These are phyloP conservation scores for Toxotes lorentzi DNA, from an alignment of 2,797 vertebrate species.

Conservation along the genomic window DNA sequence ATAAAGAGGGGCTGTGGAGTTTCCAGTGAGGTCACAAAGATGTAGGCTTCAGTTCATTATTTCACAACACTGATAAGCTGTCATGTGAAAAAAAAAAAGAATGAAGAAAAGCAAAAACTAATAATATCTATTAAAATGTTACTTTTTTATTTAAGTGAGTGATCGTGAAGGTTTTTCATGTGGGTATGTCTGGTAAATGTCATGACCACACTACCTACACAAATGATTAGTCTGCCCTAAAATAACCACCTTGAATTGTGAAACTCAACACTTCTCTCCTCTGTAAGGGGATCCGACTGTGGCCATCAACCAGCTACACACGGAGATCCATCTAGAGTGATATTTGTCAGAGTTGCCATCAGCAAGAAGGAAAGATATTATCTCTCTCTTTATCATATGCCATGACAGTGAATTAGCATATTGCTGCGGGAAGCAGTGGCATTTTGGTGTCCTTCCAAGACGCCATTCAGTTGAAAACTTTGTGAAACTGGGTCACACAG, in stretches of 20 bases:
- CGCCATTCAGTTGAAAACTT: constrained; percentile 58
- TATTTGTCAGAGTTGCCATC: constrained; percentile 46
- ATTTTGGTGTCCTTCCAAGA: constrained; percentile 66
- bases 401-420: constrained; percentile 62
- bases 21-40: constrained; percentile 70
- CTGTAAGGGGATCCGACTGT: constrained; percentile 14
- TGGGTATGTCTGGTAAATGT: neutral
- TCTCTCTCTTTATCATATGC: constrained; percentile 58
- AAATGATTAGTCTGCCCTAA: constrained; percentile 29
- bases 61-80: constrained; percentile 8
- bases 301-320: neutral
- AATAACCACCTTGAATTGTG: constrained; percentile 35
- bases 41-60: constrained; percentile 24
- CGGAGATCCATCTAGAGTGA: constrained; percentile 4
- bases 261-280: constrained; percentile 37
- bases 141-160: neutral
- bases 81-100: neutral
- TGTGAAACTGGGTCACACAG: constrained; percentile 64
- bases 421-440: constrained; percentile 42
- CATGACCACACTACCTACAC: constrained; percentile 4
- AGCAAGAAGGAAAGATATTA: constrained; percentile 53
- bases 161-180: neutral
- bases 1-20: constrained; percentile 56
- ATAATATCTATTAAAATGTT: neutral
- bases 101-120: neutral